Evolutionary conservation across 2,113 vertebrate genomes (phyloP).

Genomic region (Stegostoma tigrinum): DNA sequence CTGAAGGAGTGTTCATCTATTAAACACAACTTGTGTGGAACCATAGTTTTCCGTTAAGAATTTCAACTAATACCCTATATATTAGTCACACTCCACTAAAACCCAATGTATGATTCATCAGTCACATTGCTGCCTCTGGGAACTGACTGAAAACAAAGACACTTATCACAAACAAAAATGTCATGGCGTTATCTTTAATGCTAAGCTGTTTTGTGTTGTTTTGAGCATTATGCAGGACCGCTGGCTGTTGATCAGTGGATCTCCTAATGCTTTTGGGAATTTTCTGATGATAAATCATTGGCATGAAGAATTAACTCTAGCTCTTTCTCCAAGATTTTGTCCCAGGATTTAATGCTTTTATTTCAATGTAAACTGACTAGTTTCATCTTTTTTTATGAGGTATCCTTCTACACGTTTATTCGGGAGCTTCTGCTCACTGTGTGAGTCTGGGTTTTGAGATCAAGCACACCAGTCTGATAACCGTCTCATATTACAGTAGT

Average conservation of each 20-base stretch:
- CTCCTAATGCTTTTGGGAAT: background rate
- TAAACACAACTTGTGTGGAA: background rate
- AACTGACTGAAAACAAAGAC: background rate
- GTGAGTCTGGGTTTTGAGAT: background rate
- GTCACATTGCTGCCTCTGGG: background rate
- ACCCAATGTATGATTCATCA: background rate
- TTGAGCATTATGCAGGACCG: background rate
- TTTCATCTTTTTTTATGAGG: background rate
- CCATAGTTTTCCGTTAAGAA: background rate
- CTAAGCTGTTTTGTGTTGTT: background rate
- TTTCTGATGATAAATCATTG: background rate
- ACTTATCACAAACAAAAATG: background rate
- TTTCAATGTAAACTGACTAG: background rate
- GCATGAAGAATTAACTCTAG: background rate
- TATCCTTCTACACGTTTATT: background rate
- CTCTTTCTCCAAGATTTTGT: background rate
- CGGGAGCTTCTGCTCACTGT: background rate
- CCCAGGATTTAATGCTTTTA: background rate
- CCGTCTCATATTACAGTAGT: background rate
- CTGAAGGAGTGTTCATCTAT: background rate
- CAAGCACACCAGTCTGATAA: background rate
- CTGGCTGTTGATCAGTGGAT: background rate
- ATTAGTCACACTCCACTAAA: slow-evolving; percentile 12
- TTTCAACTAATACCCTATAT: too few species aligned
- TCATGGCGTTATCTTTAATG: background rate